A percentile compares a stretch with the other conserved stretches of the same genome.
Conservation (phyloP, 2,888 invertebrate species). For the Cataglyphis albicans region DNA sequence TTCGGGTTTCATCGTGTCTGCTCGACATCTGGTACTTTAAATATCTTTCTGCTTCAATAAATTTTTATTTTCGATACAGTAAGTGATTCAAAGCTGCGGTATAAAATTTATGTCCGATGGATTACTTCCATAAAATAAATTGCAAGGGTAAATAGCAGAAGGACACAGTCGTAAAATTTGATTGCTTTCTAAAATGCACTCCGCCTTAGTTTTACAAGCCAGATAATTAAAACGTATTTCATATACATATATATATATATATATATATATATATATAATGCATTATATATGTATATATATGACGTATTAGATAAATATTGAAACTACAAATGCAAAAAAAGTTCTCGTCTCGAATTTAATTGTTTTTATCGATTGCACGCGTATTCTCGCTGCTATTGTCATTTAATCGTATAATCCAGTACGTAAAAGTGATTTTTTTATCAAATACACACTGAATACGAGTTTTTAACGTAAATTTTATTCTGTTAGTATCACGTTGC, state of each 20-base stretch:
- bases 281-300: background rate
- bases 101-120: constrained; percentile 42
- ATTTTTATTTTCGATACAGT: constrained; percentile 55
- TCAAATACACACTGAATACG: background rate
- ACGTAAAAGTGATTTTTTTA: constrained; percentile 12
- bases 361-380: constrained; percentile 31
- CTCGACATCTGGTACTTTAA: constrained; percentile 5
- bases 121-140: constrained; percentile 51
- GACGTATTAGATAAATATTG: constrained; percentile 43
- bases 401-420: constrained; percentile 24
- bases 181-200: constrained; percentile 50
- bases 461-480: constrained; percentile 16
- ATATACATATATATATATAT: background rate
- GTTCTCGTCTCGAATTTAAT: constrained; percentile 34
- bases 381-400: constrained; percentile 5
- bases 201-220: constrained; percentile 37
- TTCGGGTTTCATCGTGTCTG: background rate
- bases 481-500: constrained; percentile 12
- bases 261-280: too few relatives aligned
- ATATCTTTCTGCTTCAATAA: constrained; percentile 9
- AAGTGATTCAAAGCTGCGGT: constrained; percentile 6
- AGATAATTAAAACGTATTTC: constrained; percentile 54
- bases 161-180: constrained; percentile 53
- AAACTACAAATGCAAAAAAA: constrained; percentile 36
- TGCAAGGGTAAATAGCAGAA: background rate